Evolutionary conservation across 2,888 invertebrate species (phyloP), one percentile per base, ranked within the genome.

Genomic region (Dryocosmus kuriphilus): DNA sequence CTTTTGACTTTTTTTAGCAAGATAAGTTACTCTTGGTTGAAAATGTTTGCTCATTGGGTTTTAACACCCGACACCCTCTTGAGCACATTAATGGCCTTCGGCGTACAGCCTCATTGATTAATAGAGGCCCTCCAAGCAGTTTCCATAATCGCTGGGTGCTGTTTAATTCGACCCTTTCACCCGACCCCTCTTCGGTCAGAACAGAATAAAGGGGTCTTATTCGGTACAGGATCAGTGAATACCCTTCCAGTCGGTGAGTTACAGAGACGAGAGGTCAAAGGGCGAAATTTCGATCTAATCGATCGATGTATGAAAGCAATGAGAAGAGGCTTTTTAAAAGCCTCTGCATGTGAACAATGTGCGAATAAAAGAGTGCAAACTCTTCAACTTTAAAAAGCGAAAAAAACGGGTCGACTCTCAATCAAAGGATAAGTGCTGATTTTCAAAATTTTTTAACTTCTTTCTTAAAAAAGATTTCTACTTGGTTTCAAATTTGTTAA

Each of bases 201-300:
- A 22, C 51, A 74, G 60, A 71, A 78, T 75, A 78, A 78, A 75
- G 73, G 75, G 77, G 74, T 77, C 77, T 74, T 77, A 62, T 74
- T 74, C 38, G 65, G 77, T 62, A n/a, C 62, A 62, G 14, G 32
- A 62, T 62, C 62, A 62, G 67, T 67, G 38, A 71, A 75, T 75
- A 75, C 51, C 55, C 75, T 73, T 75, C 60, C 67, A 75, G 46
- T 75, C 46, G 55, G 63, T 65, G 55, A 73, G 30, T 75, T 75
- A 75, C 75, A 78, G 61, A 75, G 75, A 51, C 74, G 57, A 62
- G 78, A 75, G 78, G 71, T 78, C 75, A 75, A 75, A 78, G 78
- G 71, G 46, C 67, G 60, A 78, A 75, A 62, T 62, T 78, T 78
- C 78, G 78, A 78, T 78, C 78, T 71, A 41, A 78, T 78, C 75